Conservation (phyloP, 2,113 vertebrate species). For the Ophiodon elongatus region DNA sequence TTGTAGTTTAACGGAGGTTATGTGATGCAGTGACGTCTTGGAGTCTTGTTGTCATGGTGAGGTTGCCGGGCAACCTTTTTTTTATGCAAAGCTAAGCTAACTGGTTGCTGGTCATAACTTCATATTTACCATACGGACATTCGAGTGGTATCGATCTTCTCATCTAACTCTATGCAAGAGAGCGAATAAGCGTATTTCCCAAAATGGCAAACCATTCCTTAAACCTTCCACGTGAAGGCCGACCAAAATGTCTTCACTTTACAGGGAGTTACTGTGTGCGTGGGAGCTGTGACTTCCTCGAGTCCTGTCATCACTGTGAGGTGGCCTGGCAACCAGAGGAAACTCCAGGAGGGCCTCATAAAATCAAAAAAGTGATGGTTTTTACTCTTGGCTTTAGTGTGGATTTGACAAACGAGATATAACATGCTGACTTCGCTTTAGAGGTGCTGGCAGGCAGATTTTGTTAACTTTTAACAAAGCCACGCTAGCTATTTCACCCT, state of each 20-base stretch:
- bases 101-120: neutral
- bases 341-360: neutral
- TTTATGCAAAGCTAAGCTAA: neutral
- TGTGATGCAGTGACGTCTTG: neutral
- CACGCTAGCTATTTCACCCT: neutral
- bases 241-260: neutral
- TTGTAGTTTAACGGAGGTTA: neutral
- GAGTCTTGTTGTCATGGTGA: neutral
- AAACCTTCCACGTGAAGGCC: neutral
- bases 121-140: neutral
- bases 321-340: neutral
- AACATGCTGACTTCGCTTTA: neutral
- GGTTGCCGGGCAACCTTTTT: neutral
- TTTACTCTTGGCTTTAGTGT: neutral
- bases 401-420: slow-evolving; percentile 1
- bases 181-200: neutral
- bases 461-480: neutral
- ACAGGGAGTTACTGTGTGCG: neutral
- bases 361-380: neutral
- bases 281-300: neutral
- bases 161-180: neutral
- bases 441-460: neutral
- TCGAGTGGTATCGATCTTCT: neutral
- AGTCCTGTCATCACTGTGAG: neutral
- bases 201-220: neutral